Conservation (phyloP, 2,888 invertebrate genomes). For the Lithophane leautieri region DNA sequence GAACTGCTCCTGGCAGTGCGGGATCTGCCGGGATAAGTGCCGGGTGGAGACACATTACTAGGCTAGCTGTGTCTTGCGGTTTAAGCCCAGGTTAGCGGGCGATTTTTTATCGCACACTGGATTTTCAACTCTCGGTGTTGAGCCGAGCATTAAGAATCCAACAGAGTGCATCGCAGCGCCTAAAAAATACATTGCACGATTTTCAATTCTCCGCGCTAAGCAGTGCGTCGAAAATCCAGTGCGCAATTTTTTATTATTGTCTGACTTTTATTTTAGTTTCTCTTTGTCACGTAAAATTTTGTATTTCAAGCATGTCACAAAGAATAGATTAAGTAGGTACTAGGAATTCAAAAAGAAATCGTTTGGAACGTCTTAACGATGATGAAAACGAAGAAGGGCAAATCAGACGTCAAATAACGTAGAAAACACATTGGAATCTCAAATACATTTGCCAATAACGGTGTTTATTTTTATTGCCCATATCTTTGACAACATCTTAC, state of each 20-base stretch:
- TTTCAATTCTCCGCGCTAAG: not conserved
- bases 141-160: no score
- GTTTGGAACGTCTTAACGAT: no score
- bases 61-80: no score
- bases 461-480: not conserved
- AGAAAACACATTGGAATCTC: not conserved
- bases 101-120: not conserved
- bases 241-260: not conserved
- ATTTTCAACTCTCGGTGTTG: not conserved
- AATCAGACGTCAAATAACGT: no score
- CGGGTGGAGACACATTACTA: rapidly evolving
- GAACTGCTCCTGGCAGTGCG: conserved; percentile 94
- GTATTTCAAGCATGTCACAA: not conserved
- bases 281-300: not conserved
- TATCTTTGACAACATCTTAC: conserved; percentile 80
- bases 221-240: not conserved
- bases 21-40: conserved; percentile 91
- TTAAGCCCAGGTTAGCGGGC: no score
- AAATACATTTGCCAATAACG: not conserved
- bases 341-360: not conserved
- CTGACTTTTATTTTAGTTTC: not conserved
- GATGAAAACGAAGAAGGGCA: no score
- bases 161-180: no score
- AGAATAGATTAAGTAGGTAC: not conserved
- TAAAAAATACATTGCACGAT: no score